These are phyloP conservation scores for Dromococcyx pavoninus DNA, from an alignment of 2,797 vertebrate genomes.

Conservation along the genomic window DNA sequence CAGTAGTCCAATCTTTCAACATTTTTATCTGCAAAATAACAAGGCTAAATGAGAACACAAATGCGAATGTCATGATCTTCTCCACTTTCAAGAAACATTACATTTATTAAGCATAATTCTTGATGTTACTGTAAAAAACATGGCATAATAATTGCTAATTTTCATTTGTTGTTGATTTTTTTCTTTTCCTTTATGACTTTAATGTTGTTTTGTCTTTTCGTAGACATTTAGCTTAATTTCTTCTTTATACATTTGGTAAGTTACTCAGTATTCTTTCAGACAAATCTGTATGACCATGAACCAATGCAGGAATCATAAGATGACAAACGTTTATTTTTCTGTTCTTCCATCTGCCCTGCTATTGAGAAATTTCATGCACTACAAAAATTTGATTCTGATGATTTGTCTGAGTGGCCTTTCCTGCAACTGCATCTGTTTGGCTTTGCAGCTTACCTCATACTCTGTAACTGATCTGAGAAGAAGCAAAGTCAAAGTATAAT, in stretches of 20 bases:
- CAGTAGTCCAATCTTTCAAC: not conserved
- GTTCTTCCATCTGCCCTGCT: not conserved
- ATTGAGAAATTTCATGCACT: not conserved
- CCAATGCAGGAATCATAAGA: not conserved
- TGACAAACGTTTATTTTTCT: not conserved
- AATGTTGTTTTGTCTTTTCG: not conserved
- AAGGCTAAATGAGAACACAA: not conserved
- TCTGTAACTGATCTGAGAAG: not conserved
- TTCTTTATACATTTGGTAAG: not conserved
- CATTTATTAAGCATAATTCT: not conserved
- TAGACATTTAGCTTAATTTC: not conserved
- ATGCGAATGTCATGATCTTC: not conserved
- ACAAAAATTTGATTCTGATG: not conserved
- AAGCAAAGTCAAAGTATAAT: not conserved
- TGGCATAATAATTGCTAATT: not conserved
- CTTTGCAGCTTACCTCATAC: not conserved
- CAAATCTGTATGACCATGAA: not conserved
- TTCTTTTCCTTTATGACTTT: not conserved
- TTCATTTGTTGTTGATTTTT: not conserved
- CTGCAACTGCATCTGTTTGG: not conserved
- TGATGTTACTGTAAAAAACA: not conserved
- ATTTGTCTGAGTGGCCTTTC: not conserved
- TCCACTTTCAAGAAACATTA: not conserved
- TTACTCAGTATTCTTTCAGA: not conserved
- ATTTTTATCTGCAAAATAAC: not conserved